Evolutionary conservation across 2,888 invertebrate species (phyloP), one percentile per base, ranked within the genome.

Genomic region (Graphium colonna): DNA sequence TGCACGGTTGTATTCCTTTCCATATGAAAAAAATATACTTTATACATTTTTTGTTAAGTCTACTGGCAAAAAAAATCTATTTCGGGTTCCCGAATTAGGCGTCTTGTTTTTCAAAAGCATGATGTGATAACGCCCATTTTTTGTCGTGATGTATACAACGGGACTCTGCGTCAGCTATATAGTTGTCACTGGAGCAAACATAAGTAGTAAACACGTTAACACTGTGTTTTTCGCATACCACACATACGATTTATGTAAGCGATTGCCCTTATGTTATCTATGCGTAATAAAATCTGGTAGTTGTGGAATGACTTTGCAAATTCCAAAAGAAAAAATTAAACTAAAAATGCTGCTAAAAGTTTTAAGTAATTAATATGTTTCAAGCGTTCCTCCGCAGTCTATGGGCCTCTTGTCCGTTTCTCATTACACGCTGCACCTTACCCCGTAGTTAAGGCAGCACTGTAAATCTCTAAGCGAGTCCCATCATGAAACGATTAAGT

Each of bases 181-280:
- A 45, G 7, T 60, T 57, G 12, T 61, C 59, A 16, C 56, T 54
- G 51, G 57, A 61, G 36, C 53, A 53, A 2, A 51, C 13, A 3
- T 52, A 12, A 9, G 52, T 56, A 7, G 58, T 38, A 28, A 26
- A 3, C 26, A 26, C 26, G 7, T 5, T 5, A 26, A 7, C 26
- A 26, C 4, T 60, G 55, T 3, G 55, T 55, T 10, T 51, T 56
- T 28, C 53, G 53, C 8, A 57, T 40, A 5, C 57, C 60, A 15
- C 58, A 57, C 56, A 58, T 58, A 12, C 54, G 51, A 47, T 58
- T 60, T 12, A 55, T 46, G 36, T 59, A 59, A 10, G 52, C 51
- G 1, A 60, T 58, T 0, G 58, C 61, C 1, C 57, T 60, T 0
- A 60, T 58, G 38, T 60, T 60, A 43, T 61, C 59, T 1, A 62